phyloP scores from a whole-genome alignment of 1,140 invertebrate species.

The Atta colombica region DNA sequence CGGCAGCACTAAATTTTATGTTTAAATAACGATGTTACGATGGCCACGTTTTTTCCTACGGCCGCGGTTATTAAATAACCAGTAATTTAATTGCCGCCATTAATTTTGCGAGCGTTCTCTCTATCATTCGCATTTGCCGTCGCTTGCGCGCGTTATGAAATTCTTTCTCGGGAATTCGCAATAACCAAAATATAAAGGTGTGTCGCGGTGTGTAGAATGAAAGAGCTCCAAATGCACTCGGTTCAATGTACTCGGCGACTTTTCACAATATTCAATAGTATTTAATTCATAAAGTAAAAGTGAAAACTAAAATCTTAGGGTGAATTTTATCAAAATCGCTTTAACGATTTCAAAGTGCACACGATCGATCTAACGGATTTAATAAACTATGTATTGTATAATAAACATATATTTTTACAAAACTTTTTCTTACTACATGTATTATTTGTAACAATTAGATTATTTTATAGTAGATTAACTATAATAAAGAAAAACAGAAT shows the following conservation, averaged over 20 bases:
- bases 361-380: background rate
- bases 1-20: conserved; percentile 28
- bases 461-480: background rate
- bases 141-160: conserved; percentile 22
- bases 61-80: conserved; percentile 50
- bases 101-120: conserved; percentile 38
- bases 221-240: background rate
- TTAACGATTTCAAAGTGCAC: background rate
- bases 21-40: conserved; percentile 22
- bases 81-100: conserved; percentile 41
- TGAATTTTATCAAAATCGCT: background rate
- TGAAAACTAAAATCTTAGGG: background rate
- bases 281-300: conserved; percentile 4
- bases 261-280: conserved; percentile 13
- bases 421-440: background rate
- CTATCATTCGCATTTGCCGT: conserved; percentile 20
- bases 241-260: background rate
- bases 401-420: background rate
- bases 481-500: too few relatives aligned
- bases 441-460: background rate
- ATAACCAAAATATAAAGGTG: conserved; percentile 32
- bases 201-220: background rate
- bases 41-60: background rate
- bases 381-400: background rate
- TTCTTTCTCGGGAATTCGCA: conserved; percentile 34